Base-by-base conservation (phyloP, 2,888 invertebrate genomes). In the Sussaba pulchella region DNA sequence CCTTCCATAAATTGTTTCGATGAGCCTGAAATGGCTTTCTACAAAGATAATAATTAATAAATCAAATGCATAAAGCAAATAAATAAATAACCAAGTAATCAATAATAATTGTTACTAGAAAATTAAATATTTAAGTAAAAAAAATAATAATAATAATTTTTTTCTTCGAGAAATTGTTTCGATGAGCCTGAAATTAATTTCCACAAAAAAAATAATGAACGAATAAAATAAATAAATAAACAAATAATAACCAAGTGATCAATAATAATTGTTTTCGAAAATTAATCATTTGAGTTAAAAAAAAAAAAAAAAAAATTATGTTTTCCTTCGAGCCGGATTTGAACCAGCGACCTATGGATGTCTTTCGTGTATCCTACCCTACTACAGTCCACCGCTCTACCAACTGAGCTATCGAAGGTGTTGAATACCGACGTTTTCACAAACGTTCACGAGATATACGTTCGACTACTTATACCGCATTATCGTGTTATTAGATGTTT, bases 311-410 rank as follows among this genome's bases (percentile, higher is more conserved):
- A 87, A 87, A 88, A 85, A 77, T 63, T 36, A 21, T 2, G 0
- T 61, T 31, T 50, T 90, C 91, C 90, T 91, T 90, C 90, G 91
- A 90, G 91, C 90, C 90, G 90, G 91, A 91, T 90, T 91, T 91
- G 91, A 91, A 91, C 91, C 91, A 91, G 91, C 91, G 91, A 91
- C 91, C 91, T 91, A 70, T 57, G 57, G 57, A 70, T 63, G 47
- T 71, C 63, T 72, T 14, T 26, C 26, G 39, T n/a, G n/a, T 72
- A 31, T 61, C n/a, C 52, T 19, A 21, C 39, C 89, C 91, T 84
- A 92, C 92, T 92, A 92, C 92, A 92, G 92, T 92, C 91, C 92
- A 92, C 92, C 92, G 92, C 92, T 92, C 92, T 92, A 92, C 92
- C 92, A 92, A 91, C 92, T 92, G 92, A 92, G 91, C 92, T 92